phyloP scores from a whole-genome alignment of 2,797 vertebrate genomes.

The Epinephelus awoara region DNA sequence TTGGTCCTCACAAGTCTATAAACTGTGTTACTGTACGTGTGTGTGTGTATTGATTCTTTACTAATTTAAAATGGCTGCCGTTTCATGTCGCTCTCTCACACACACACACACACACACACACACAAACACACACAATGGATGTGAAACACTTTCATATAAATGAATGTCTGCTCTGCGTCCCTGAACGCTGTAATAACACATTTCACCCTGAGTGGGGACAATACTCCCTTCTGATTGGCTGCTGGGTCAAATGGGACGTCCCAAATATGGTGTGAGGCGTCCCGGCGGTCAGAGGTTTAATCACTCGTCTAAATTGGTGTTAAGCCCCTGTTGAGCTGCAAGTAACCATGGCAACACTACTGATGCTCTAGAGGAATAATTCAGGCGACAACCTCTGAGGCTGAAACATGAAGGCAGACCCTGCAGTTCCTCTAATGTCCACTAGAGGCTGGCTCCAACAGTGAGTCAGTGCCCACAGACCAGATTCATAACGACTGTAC shows the following conservation, averaged over 20 bases:
- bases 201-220: background rate
- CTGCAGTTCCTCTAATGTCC: no score
- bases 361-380: conserved; percentile 1
- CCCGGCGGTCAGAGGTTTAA: conserved; percentile 20
- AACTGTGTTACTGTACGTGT: conserved; percentile 23
- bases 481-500: no score
- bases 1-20: conserved; percentile 44
- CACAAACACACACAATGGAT: background rate
- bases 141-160: conserved; percentile 54
- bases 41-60: conserved; percentile 37
- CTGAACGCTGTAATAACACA: background rate
- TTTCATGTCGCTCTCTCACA: conserved; percentile 26
- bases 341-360: conserved; percentile 29
- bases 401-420: no score
- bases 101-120: no score
- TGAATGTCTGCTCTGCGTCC: conserved; percentile 8
- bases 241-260: background rate
- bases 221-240: conserved; percentile 30
- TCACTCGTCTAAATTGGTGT: conserved; percentile 47
- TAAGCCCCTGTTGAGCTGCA: background rate
- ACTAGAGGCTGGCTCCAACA: no score
- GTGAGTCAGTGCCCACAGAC: no score
- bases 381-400: no score
- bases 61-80: conserved; percentile 77
- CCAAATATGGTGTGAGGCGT: background rate